Percentiles rank a stretch among this genome's conserved stretches.
phyloP scores from a whole-genome alignment of 1,140 invertebrate species.

The Adelges cooleyi region DNA sequence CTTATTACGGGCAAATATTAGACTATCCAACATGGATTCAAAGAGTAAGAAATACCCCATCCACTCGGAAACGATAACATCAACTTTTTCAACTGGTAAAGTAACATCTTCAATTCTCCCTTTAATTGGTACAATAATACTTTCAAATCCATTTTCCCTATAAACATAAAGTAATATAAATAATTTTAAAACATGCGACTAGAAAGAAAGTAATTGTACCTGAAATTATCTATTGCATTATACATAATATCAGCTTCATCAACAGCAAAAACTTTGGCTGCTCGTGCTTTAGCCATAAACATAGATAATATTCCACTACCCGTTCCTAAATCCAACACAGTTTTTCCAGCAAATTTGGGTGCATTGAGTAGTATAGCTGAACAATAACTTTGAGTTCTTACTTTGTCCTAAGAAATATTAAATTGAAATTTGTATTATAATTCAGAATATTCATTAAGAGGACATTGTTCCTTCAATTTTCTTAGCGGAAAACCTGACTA shows the following conservation, averaged over 20 bases:
- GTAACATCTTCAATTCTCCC: constrained; percentile 83
- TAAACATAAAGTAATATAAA: constrained; percentile 29
- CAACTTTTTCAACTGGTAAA: constrained; percentile 71
- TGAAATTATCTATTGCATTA: constrained; percentile 72
- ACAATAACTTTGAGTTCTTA: constrained; percentile 84
- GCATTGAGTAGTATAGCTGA: constrained; percentile 83
- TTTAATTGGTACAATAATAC: constrained; percentile 64
- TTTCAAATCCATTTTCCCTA: constrained; percentile 60
- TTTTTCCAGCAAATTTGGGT: constrained; percentile 56
- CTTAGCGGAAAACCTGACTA: no score
- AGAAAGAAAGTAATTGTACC: constrained; percentile 48
- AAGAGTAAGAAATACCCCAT: constrained; percentile 99
- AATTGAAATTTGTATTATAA: constrained; percentile 15
- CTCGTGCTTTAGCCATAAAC: constrained; percentile 90
- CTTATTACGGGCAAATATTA: constrained; percentile 82
- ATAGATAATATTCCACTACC: constrained; percentile 94
- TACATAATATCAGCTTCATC: constrained; percentile 83
- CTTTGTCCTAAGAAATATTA: constrained; percentile 54
- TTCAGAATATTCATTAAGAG: background rate
- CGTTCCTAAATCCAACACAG: constrained; percentile 90
- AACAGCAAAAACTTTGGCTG: constrained; percentile 81
- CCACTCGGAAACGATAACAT: constrained; percentile 97
- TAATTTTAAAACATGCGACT: background rate
- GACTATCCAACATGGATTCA: constrained; percentile 93
- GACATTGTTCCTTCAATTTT: background rate